Evolutionary conservation across 1,140 invertebrate genomes (phyloP), one percentile per base, ranked within the genome.

Genomic region (Tetranychus cinnabarinus): DNA sequence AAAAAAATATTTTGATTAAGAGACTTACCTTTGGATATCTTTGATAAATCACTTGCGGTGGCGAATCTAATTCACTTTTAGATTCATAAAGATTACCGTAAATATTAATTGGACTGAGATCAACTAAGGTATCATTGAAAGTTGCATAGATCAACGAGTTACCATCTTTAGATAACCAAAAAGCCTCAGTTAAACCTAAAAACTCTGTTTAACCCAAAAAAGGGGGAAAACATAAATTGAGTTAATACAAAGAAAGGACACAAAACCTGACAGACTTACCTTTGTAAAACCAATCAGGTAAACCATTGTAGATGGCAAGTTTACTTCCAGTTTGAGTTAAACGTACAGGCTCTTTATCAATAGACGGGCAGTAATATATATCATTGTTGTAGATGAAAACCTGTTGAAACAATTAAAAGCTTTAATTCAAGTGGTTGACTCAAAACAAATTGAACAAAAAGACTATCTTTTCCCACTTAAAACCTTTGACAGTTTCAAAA

Each of bases 271-370:
- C 39, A 42, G 46, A 23, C 35, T 57, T 36, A 50, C 46, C 56
- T 83, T 92, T 88, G 72, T 95, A 93, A 1, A 93, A 72, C 87
- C 88, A 93, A 74, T 93, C 88, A 0, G 88, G 86, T 23, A 92
- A 80, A 3, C 90, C 90, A 71, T 93, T 90, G 67, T 81, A 84
- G 54, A 93, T 78, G 54, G 83, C 78, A 4, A 83, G 85, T 12
- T 84, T 82, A 59, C 83, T 74, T 1, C 87, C 63, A 55, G 80
- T 81, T 55, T 79, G 76, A 0, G 86, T 90, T 35, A 92, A 77
- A 36, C 82, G 77, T 2, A 79, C 79, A 12, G 23, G 23, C 1
- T 77, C 74, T 2, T 78, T 78, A 1, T 77, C 79, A 10, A 78
- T 75, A 7, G 82, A 82, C 56, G 79, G 78, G 37, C 81, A 78